Evolutionary conservation across 2,797 vertebrate species (phyloP), one percentile per base, ranked within the genome.

Genomic region (Siniperca obscura): DNA sequence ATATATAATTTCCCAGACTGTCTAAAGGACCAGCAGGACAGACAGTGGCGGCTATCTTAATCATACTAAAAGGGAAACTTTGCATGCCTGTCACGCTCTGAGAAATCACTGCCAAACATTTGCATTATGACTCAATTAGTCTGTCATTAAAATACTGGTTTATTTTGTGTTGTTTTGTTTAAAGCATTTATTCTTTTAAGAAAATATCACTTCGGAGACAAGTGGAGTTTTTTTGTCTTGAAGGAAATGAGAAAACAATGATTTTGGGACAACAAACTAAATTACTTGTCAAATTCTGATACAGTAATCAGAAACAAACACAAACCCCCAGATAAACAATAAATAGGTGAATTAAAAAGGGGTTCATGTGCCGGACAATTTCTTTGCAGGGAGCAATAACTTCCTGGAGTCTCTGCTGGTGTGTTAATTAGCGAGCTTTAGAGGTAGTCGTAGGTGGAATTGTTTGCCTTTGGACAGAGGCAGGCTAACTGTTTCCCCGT

Each of bases 61-160:
- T 68, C 16, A 25, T 2, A n/a, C 50, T 46, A 7, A 70, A 38
- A 59, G 34, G 48, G 48, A 62, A 71, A 38, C 59, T 16, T 16
- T 34, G 21, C 16, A n/a, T 71, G 69, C 22, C 72, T 62, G 56
- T 69, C 70, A 70, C 9, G 38, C 25, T 48, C 5, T 38, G 59
- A 16, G 19, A 17, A 46, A 27, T 7, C 48, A 9, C 57, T n/a
- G 64, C 36, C 59, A 50, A 78, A 25, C 53, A 48, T 67, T 65
- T 36, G 30, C 68, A 82, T 38, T 12, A 7, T 14, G 50, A n/a
- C n/a, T 77, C 36, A 50, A 44, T 80, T 30, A 30, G 30, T 30
- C 30, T 30, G 30, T 30, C 30, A 30, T 30, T 30, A 30, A 30
- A 30, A 30, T 30, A 30, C 13, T 40, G 52, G 2, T n/a, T 30